Conservation (phyloP, 2,888 invertebrate species). For the Aplocera efformata region DNA sequence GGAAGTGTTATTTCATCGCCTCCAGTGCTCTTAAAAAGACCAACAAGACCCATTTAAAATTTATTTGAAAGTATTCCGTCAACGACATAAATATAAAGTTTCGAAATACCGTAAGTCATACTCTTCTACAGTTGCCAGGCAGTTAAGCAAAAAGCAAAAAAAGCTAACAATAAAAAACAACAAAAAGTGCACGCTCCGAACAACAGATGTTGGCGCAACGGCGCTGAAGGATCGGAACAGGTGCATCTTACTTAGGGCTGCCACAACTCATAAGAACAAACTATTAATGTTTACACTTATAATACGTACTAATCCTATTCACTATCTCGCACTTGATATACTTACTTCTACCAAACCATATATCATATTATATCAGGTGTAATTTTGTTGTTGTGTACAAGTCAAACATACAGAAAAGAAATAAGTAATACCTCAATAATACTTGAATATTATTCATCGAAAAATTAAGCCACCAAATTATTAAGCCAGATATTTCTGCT, state of each 20-base stretch:
- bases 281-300: no score
- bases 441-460: no score
- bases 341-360: no score
- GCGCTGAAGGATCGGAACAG: slow-evolving; percentile 67
- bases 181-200: slow-evolving; percentile 55
- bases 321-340: no score
- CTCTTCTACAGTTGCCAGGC: slow-evolving; percentile 46
- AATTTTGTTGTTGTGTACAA: no score
- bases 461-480: not conserved
- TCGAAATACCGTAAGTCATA: slow-evolving; percentile 46
- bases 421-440: not conserved
- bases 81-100: slow-evolving; percentile 25
- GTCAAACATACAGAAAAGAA: no score
- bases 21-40: no score
- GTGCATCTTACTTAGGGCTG: slow-evolving; percentile 63
- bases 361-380: no score
- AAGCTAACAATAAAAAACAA: slow-evolving; percentile 44
- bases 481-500: not conserved
- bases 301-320: no score
- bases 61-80: not conserved
- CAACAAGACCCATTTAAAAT: not conserved
- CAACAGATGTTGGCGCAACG: slow-evolving; percentile 65
- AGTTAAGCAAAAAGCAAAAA: slow-evolving; percentile 48
- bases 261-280: slow-evolving; percentile 20
- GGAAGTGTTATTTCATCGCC: no score